Conservation (phyloP, 2,888 invertebrate genomes). For the Sepioteuthis lessoniana region DNA sequence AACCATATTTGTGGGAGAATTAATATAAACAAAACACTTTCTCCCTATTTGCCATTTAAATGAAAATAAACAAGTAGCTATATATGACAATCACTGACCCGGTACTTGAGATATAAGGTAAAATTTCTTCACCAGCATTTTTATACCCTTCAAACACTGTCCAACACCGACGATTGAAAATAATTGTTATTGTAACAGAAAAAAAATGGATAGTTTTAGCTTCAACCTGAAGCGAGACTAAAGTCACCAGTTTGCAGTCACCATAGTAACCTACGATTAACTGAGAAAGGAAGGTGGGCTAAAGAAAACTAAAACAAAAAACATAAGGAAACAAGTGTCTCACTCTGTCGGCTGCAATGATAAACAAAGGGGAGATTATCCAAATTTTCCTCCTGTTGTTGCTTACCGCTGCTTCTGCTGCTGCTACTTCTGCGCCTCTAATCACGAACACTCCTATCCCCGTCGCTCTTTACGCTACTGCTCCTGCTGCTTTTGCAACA, state of each 20-base stretch:
- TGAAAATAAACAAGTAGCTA: no score
- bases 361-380: conserved; percentile 2
- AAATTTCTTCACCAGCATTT: no score
- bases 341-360: not conserved
- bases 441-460: not conserved
- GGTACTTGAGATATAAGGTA: no score
- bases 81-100: no score
- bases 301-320: not conserved
- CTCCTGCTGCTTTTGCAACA: not conserved
- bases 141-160: no score
- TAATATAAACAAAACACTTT: no score
- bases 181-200: no score
- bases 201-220: no score
- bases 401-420: not conserved
- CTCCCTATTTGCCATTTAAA: no score
- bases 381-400: not conserved
- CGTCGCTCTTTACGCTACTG: not conserved
- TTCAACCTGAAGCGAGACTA: not conserved
- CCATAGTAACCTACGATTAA: not conserved
- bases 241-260: not conserved
- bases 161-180: no score
- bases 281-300: not conserved
- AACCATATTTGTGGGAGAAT: no score
- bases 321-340: not conserved
- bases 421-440: not conserved